Evolutionary conservation across 1,140 invertebrate species (phyloP).

Genomic region (Drosophila mayri): DNA sequence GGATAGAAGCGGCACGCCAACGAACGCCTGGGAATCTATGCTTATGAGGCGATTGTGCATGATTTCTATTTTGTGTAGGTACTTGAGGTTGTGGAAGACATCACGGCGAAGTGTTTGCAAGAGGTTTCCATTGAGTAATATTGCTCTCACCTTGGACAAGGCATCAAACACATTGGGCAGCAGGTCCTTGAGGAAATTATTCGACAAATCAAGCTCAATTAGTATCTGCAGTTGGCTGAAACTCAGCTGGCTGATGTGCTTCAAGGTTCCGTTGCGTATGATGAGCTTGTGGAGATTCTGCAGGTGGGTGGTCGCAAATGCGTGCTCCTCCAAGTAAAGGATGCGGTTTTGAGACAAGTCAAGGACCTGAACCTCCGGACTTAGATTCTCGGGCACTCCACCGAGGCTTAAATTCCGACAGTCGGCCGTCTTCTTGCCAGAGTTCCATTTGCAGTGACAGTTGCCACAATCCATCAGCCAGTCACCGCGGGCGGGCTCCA

Average conservation of each 20-base stretch:
- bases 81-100: conserved; percentile 90
- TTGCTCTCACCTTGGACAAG: conserved; percentile 88
- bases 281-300: conserved; percentile 92
- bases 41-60: conserved; percentile 89
- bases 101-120: conserved; percentile 89
- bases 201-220: conserved; percentile 93
- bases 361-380: conserved; percentile 90
- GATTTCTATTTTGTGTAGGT: conserved; percentile 91
- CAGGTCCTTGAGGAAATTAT: conserved; percentile 89
- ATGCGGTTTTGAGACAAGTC: conserved; percentile 91
- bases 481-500: conserved; percentile 64
- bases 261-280: conserved; percentile 89
- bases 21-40: conserved; percentile 90
- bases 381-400: conserved; percentile 89
- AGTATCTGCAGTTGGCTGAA: conserved; percentile 91
- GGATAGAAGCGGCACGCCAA: conserved; percentile 88
- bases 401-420: conserved; percentile 88
- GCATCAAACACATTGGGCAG: conserved; percentile 90
- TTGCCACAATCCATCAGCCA: conserved; percentile 86
- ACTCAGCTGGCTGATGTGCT: conserved; percentile 88
- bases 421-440: conserved; percentile 92
- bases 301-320: conserved; percentile 89
- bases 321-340: conserved; percentile 87
- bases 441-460: conserved; percentile 92
- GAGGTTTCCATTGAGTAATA: conserved; percentile 90